phyloP scores from a whole-genome alignment of 2,113 vertebrate genomes.

The Grallaria varia region DNA sequence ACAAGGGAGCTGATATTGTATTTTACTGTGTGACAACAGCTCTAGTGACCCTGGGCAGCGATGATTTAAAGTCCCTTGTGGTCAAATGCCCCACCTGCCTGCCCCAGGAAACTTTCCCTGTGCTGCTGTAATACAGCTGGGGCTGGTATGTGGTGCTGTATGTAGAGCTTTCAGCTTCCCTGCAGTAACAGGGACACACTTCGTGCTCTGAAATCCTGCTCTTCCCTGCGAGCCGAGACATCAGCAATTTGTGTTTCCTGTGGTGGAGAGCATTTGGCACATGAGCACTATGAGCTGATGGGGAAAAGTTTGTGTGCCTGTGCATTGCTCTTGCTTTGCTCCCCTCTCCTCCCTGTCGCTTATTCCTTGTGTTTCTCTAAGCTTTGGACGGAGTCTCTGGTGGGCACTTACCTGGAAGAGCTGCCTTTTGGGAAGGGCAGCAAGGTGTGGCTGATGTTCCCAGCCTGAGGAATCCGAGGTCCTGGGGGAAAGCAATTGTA shows the following conservation, averaged over 20 bases:
- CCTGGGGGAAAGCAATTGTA: neutral
- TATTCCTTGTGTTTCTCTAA: neutral
- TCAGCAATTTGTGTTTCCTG: neutral
- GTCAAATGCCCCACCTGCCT: neutral
- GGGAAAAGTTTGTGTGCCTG: neutral
- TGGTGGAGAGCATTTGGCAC: neutral
- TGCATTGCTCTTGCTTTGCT: rapidly evolving
- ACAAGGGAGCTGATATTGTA: neutral
- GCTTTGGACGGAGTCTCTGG: neutral
- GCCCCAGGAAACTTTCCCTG: neutral
- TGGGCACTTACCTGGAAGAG: neutral
- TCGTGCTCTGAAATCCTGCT: neutral
- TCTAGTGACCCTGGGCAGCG: rapidly evolving
- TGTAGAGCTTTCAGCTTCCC: neutral
- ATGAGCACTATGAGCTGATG: rapidly evolving
- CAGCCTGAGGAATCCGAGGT: neutral
- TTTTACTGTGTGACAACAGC: neutral
- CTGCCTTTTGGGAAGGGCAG: neutral
- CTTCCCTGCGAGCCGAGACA: neutral
- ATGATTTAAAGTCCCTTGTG: neutral
- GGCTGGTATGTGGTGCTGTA: neutral
- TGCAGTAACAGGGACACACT: neutral
- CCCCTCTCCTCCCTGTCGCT: rapidly evolving
- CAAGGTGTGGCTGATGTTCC: neutral
- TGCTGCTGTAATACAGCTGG: neutral